These are phyloP conservation scores for Poeciliopsis occidentalis DNA, from an alignment of 2,113 vertebrate species.

Conservation along the genomic window DNA sequence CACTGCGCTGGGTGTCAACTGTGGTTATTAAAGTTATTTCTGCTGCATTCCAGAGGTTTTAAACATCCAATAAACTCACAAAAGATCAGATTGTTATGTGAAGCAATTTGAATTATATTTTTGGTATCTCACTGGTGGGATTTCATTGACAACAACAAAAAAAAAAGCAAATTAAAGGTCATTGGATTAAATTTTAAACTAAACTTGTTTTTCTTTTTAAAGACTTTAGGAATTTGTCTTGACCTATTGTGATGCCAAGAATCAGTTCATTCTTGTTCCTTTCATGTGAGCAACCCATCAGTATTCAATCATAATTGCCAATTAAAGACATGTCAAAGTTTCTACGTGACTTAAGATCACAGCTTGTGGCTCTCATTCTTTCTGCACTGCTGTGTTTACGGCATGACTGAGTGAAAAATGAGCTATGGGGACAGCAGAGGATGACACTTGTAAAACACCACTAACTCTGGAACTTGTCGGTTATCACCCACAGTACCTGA, in stretches of 20 bases:
- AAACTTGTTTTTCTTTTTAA: no score
- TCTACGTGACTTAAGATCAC: conserved; percentile 52
- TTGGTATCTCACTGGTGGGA: conserved; percentile 20
- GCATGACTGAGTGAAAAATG: conserved; percentile 49
- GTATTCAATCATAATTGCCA: conserved; percentile 55
- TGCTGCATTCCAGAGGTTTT: conserved; percentile 44
- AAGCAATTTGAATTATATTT: conserved; percentile 25
- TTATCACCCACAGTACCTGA: no score
- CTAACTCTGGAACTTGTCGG: conserved; percentile 18
- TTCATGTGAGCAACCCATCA: not conserved
- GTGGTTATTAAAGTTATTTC: conserved; percentile 59
- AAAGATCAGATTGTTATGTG: conserved; percentile 54
- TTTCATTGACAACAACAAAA: conserved; percentile 1
- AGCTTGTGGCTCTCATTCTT: conserved; percentile 51
- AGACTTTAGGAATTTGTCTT: no score
- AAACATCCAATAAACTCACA: conserved; percentile 37
- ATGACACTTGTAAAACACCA: conserved; percentile 47
- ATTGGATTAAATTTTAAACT: no score
- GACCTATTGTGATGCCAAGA: no score
- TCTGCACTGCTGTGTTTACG: conserved; percentile 52
- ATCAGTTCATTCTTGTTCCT: not conserved
- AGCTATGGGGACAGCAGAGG: conserved; percentile 41
- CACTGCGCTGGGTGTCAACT: conserved; percentile 60
- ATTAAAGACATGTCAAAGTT: conserved; percentile 47
- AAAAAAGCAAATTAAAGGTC: no score